These are phyloP conservation scores for Scylla paramamosain DNA, from an alignment of 1,140 invertebrate genomes.

Conservation along the genomic window DNA sequence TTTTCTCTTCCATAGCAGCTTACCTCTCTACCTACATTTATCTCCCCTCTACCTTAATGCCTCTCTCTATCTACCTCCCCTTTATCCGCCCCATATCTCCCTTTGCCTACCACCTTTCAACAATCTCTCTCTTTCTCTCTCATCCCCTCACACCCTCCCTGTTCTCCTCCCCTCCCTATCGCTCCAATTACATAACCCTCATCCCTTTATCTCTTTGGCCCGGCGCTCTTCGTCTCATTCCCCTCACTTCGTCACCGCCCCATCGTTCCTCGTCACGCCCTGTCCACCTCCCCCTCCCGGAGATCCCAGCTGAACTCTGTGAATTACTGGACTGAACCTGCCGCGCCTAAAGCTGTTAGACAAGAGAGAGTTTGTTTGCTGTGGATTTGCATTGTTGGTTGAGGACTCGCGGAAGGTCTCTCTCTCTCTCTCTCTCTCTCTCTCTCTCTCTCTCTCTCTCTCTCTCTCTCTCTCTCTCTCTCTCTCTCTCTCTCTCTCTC, in stretches of 20 bases:
- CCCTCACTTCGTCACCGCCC: not conserved
- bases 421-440: not conserved
- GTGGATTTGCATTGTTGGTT: slow-evolving; percentile 13
- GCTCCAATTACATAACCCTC: too few relatives aligned
- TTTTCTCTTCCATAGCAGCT: too few relatives aligned
- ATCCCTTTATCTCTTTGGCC: too few relatives aligned
- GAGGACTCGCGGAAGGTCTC: not conserved
- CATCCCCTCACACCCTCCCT: too few relatives aligned
- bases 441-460: not conserved
- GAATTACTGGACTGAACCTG: not conserved
- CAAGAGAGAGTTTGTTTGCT: not conserved
- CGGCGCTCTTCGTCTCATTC: not conserved
- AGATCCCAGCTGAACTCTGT: not conserved
- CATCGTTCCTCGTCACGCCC: not conserved
- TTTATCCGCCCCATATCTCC: too few relatives aligned
- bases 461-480: not conserved
- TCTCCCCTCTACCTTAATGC: too few relatives aligned
- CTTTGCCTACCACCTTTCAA: too few relatives aligned
- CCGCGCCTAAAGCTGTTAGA: not conserved
- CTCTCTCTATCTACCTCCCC: too few relatives aligned
- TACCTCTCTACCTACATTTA: too few relatives aligned
- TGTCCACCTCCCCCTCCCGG: not conserved
- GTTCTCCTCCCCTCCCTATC: too few relatives aligned
- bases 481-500: not conserved
- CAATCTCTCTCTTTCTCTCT: too few relatives aligned